Evolutionary conservation across 1,140 invertebrate species (phyloP).

Genomic region (Melanaphis sacchari): DNA sequence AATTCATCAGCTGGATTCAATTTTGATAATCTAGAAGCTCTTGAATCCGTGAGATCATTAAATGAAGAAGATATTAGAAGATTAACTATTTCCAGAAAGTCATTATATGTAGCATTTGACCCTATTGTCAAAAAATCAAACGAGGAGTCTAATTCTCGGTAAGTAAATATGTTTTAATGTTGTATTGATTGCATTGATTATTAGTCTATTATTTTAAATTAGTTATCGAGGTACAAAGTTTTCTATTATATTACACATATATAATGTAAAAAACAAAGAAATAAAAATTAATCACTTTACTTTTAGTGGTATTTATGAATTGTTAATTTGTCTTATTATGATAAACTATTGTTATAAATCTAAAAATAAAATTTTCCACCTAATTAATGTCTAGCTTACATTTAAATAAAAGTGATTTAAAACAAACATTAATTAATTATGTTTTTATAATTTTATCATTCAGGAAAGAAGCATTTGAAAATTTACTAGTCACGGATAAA

Average conservation of each 20-base stretch:
- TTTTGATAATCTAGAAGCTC: conserved; percentile 50
- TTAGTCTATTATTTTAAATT: neutral
- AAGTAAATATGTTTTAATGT: neutral
- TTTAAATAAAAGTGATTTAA: neutral
- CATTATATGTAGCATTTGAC: conserved; percentile 46
- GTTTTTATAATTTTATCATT: neutral
- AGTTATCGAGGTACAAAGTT: neutral
- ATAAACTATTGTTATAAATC: neutral
- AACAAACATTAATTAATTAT: neutral
- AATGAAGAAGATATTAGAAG: conserved; percentile 49
- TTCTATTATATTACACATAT: neutral
- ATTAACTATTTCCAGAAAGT: conserved; percentile 52
- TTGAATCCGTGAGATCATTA: conserved; percentile 41
- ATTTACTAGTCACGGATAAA: conserved; percentile 18
- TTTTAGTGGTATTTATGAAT: no score
- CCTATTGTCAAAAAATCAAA: conserved; percentile 50
- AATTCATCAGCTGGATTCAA: conserved; percentile 16
- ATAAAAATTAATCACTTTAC: no score
- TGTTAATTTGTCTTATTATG: neutral
- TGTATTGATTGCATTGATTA: neutral
- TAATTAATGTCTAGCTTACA: neutral
- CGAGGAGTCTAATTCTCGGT: conserved; percentile 39
- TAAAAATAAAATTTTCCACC: neutral
- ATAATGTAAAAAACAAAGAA: neutral
- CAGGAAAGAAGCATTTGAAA: conserved; percentile 39